Evolutionary conservation across 2,888 invertebrate genomes (phyloP).

Genomic region (Drosophila peninsularis): DNA sequence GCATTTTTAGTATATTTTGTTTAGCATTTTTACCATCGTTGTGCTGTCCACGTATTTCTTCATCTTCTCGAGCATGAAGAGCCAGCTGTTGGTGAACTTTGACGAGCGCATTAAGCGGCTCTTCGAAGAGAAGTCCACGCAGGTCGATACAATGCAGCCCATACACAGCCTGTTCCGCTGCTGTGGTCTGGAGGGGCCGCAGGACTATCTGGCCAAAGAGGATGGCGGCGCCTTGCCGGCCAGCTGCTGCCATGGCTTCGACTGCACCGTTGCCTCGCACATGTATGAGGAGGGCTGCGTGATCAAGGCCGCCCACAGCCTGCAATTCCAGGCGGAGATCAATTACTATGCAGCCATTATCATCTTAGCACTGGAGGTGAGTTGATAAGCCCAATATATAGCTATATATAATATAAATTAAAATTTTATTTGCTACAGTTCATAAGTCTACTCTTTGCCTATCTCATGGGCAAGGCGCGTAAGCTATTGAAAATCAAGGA

Average conservation of each 20-base stretch:
- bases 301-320: conserved; percentile 46
- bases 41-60: conserved; percentile 70
- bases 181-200: conserved; percentile 75
- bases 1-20: conserved; percentile 55
- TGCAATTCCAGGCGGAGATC: conserved; percentile 57
- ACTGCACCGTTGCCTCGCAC: conserved; percentile 68
- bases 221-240: conserved; percentile 68
- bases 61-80: conserved; percentile 64
- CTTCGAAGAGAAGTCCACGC: conserved; percentile 60
- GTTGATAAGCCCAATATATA: not conserved
- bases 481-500: conserved; percentile 66
- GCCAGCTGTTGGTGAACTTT: conserved; percentile 61
- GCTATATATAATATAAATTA: not conserved
- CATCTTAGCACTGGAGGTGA: conserved; percentile 67
- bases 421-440: conserved; percentile 36
- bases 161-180: conserved; percentile 77
- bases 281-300: conserved; percentile 73
- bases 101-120: conserved; percentile 65
- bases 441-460: conserved; percentile 56
- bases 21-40: conserved; percentile 48
- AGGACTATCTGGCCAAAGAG: conserved; percentile 71
- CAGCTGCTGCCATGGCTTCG: conserved; percentile 73
- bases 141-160: conserved; percentile 70
- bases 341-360: conserved; percentile 62
- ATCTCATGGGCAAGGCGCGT: conserved; percentile 66